Base-by-base conservation (phyloP, 1,140 invertebrate genomes). In the Antheraea pernyi region DNA sequence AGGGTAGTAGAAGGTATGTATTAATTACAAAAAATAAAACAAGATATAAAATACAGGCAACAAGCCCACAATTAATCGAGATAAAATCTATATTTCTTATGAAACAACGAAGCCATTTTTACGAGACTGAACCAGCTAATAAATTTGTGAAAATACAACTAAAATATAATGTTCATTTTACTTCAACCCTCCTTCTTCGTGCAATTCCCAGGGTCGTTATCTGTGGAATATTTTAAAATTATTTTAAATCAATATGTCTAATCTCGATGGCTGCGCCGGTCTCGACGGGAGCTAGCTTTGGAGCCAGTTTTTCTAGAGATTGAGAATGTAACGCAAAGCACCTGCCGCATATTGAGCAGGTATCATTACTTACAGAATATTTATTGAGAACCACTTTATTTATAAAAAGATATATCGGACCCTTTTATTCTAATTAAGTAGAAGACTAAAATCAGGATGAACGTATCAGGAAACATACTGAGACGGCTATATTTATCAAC, bases 301-400 rank as follows among this genome's bases (percentile, higher is more conserved):
- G 81, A 84, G 83, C 88, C 79, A 89, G 85, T 89, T 91, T 88
- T 86, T 83, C 83, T 85, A 84, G 80, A 76, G 67, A 68, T 67
- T 46, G 77, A 81, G 85, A 88, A 85, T 86, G 87, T 81, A 78
- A 85, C 82, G 76, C 74, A 79, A 74, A 77, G 76, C 83, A 91
- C 86, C 88, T 90, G 88, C 79, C 79, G 46, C 46, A 53, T 53
- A 53, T 53, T 53, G 16, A 53, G 46, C 13, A 53, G 46, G 16
- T 13, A 53, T 13, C 46, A 53, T 53, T 53, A 53, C 46, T 53
- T 53, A 53, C 46, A 53, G 46, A 53, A 53, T 53, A 53, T 53
- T 53, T 53, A 53, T 53, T 53, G 46, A n/a, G 4, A 53, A 53
- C 46, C 5, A 2, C 1, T 53, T 53, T 16, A 16, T 53, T 53